These are phyloP conservation scores for Panthera tigris DNA, from an alignment of 2,113 vertebrate species.

Conservation along the genomic window DNA sequence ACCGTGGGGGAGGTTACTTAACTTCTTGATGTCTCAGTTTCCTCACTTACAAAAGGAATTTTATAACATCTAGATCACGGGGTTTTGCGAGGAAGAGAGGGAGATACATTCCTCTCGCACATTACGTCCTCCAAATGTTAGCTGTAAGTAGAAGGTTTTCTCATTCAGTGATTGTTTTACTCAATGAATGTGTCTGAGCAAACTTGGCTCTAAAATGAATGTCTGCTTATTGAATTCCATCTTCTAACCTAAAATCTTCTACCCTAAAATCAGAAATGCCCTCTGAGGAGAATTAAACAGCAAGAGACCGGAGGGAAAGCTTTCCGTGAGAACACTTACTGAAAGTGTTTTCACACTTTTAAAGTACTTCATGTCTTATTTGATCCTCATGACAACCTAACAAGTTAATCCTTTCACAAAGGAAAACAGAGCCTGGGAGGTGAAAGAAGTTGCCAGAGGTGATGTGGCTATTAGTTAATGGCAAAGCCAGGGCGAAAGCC, in stretches of 20 bases:
- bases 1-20: background rate
- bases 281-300: background rate
- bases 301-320: background rate
- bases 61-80: too few species aligned
- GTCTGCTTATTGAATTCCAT: background rate
- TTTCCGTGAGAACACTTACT: background rate
- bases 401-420: constrained; percentile 33
- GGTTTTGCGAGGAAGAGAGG: background rate
- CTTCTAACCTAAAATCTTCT: background rate
- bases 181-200: background rate
- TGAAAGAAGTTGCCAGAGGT: background rate
- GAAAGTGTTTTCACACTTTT: constrained; percentile 46
- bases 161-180: background rate
- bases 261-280: background rate
- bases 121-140: background rate
- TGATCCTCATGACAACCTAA: constrained; percentile 16
- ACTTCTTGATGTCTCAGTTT: background rate
- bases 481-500: background rate
- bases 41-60: background rate
- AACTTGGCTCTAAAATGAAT: background rate
- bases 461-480: background rate
- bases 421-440: background rate
- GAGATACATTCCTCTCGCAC: background rate
- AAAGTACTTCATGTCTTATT: background rate
- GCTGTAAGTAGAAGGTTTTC: background rate